A percentile compares a stretch with the other conserved stretches of the same genome.
phyloP scores from a whole-genome alignment of 2,113 vertebrate genomes.

The Pseudopodoces humilis region DNA sequence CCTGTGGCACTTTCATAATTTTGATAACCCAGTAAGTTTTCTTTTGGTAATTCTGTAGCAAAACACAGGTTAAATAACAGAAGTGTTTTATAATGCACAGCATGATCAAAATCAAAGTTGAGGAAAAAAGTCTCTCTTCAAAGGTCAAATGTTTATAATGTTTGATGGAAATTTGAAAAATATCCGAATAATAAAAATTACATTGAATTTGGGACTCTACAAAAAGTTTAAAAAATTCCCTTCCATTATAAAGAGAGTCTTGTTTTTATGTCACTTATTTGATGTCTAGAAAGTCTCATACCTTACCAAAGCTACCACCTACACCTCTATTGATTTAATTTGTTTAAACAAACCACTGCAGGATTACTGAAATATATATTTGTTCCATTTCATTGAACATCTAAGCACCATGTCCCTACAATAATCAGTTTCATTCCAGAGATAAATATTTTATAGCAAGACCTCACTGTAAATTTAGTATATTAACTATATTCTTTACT shows the following conservation, averaged over 20 bases:
- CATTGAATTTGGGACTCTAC: background rate
- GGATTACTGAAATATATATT: background rate
- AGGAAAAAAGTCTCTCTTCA: background rate
- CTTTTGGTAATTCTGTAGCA: background rate
- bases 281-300: background rate
- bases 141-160: background rate
- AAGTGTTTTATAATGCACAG: background rate
- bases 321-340: background rate
- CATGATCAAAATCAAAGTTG: background rate
- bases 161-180: background rate
- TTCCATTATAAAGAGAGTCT: background rate
- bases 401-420: background rate
- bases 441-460: slow-evolving; percentile 10
- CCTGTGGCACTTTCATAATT: background rate
- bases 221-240: background rate
- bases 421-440: background rate
- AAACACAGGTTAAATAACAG: background rate
- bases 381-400: background rate
- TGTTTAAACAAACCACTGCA: background rate
- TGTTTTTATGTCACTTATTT: background rate
- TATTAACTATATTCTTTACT: slow-evolving; percentile 1
- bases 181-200: background rate
- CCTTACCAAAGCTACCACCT: background rate
- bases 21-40: background rate
- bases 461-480: background rate